These are phyloP conservation scores for Xerus rutilus DNA, from an alignment of 2,797 vertebrate genomes.

Conservation along the genomic window DNA sequence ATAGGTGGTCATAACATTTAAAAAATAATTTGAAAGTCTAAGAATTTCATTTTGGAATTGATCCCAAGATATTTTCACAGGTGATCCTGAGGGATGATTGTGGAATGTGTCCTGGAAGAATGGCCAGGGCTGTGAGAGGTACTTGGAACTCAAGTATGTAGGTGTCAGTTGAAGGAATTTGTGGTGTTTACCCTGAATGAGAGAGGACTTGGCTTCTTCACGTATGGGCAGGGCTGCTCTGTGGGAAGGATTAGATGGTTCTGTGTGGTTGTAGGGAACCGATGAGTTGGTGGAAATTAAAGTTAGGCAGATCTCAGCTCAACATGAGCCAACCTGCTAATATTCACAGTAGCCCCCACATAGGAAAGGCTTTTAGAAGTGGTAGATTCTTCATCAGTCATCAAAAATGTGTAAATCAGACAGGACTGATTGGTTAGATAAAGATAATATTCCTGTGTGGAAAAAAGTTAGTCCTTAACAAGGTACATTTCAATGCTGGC, in stretches of 20 bases:
- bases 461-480: not conserved
- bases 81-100: not conserved
- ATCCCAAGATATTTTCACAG: not conserved
- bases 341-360: not conserved
- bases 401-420: not conserved
- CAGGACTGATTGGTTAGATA: not conserved
- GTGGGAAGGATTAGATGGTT: not conserved
- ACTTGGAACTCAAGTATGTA: not conserved
- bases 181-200: not conserved
- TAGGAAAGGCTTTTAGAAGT: not conserved
- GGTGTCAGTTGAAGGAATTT: not conserved
- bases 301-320: not conserved
- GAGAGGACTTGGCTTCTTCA: not conserved
- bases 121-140: not conserved
- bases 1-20: not conserved
- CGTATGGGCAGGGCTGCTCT: not conserved
- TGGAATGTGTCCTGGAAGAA: not conserved
- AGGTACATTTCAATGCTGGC: not conserved
- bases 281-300: not conserved
- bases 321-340: not conserved
- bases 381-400: not conserved
- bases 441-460: not conserved
- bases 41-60: slow-evolving; percentile 35
- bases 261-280: not conserved
- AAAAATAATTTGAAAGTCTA: not conserved